Evolutionary conservation across 2,888 invertebrate species (phyloP), one percentile per base, ranked within the genome.

Genomic region (Temnothorax ravouxi): DNA sequence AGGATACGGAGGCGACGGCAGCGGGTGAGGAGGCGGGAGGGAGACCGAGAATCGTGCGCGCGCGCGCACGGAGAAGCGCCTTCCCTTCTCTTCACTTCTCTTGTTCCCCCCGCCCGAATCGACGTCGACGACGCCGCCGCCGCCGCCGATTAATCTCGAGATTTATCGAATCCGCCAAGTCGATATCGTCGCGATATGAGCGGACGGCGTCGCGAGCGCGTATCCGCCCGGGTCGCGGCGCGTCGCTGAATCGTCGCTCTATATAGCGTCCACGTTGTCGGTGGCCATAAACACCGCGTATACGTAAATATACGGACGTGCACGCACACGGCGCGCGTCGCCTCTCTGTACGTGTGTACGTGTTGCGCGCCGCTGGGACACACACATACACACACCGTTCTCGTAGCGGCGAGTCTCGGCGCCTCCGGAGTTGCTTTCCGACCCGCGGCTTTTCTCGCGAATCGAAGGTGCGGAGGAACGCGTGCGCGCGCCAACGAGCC

Each of bases 231-330:
- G 84, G 84, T 86, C 87, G 89, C 88, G 88, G 85, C 77, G 87
- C 38, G 84, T 80, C 77, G 84, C 83, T 83, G 85, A 91, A 88
- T 77, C 75, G 86, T 67, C 86, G 66, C 62, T 88, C 88, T 87
- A 25, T 87, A 25, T 25, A 89, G 86, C 83, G 82, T 67, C 61
- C 71, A 74, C 75, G 83, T 82, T 66, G 83, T 21, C 93, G 91
- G 91, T 91, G 93, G 89, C 62, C 90, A 92, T 92, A 91, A 93
- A 93, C 91, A 93, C 89, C 84, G 91, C 84, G 89, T 81, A 66
- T 47, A 88, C 88, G 88, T 91, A 91, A 92, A 91, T 92, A 91
- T 92, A 90, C 83, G 44, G 41, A 21, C 54, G 25, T 25, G 8
- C 25, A 66, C 47, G 15, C 25, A 90, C 75, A 90, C 88, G 76